A percentile compares a stretch with the other conserved stretches of the same genome.
Evolutionary conservation across 2,797 vertebrate genomes (phyloP).

Genomic region (Acipenser oxyrinchus): DNA sequence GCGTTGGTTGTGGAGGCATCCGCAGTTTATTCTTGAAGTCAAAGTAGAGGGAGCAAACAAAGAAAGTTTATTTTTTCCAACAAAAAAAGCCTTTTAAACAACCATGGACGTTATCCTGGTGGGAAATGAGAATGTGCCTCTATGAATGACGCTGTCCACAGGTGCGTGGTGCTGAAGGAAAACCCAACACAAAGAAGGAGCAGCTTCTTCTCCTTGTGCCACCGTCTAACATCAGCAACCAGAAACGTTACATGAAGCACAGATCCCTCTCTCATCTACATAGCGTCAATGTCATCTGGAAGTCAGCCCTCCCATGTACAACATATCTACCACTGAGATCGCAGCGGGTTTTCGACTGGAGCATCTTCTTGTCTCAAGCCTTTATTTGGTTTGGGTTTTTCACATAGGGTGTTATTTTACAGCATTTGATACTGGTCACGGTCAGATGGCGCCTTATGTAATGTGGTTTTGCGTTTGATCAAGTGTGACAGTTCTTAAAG

Average conservation of each 20-base stretch:
- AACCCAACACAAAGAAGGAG: slow-evolving; percentile 45
- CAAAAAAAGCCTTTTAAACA: slow-evolving; percentile 15
- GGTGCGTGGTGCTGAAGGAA: slow-evolving; percentile 60
- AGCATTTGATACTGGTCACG: slow-evolving; percentile 37
- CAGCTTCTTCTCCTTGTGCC: slow-evolving; percentile 55
- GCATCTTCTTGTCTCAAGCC: slow-evolving; percentile 60
- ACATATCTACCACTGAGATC: slow-evolving; percentile 66
- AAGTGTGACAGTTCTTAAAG: slow-evolving; percentile 8
- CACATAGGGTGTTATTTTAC: slow-evolving; percentile 26
- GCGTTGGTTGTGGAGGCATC: slow-evolving; percentile 29
- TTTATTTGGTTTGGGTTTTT: slow-evolving; percentile 53
- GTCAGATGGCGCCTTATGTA: slow-evolving; percentile 28
- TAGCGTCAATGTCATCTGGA: slow-evolving; percentile 70
- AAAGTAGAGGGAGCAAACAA: slow-evolving; percentile 37
- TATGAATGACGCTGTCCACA: slow-evolving; percentile 60
- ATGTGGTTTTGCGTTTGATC: slow-evolving; percentile 27
- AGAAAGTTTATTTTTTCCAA: slow-evolving; percentile 38
- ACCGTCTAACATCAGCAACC: slow-evolving; percentile 57
- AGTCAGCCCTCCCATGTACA: slow-evolving; percentile 67
- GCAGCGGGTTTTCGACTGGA: slow-evolving; percentile 55
- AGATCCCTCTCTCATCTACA: slow-evolving; percentile 61
- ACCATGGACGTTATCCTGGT: slow-evolving; percentile 36
- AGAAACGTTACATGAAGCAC: slow-evolving; percentile 59
- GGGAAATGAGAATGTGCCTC: slow-evolving; percentile 36
- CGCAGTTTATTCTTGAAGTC: slow-evolving; percentile 48